These are phyloP conservation scores for Scelioninae gen. 2 DNA, from an alignment of 2,888 invertebrate genomes.

Conservation along the genomic window DNA sequence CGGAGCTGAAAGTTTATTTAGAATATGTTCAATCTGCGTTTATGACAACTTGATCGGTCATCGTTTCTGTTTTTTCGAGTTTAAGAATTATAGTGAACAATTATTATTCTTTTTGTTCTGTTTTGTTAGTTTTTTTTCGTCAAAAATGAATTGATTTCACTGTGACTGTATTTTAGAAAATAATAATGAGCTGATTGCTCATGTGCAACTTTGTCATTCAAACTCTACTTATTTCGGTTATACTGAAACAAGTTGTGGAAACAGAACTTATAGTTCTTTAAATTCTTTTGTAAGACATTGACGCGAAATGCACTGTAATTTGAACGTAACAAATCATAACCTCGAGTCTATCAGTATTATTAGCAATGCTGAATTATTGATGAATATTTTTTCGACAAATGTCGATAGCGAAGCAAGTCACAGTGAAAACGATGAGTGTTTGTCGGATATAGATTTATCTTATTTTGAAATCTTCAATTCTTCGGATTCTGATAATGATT, in stretches of 20 bases:
- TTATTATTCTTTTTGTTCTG: background rate
- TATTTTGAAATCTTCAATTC: background rate
- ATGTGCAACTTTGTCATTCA: background rate
- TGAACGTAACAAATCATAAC: background rate
- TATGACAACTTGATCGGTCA: background rate
- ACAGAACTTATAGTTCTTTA: slow-evolving; percentile 3
- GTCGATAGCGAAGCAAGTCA: background rate
- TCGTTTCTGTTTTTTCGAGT: background rate
- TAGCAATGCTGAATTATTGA: slow-evolving; percentile 2
- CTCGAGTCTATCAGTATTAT: background rate
- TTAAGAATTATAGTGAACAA: background rate
- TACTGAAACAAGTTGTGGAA: slow-evolving; percentile 9
- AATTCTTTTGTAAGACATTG: slow-evolving; percentile 17
- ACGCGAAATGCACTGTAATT: background rate
- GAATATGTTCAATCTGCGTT: slow-evolving; percentile 10
- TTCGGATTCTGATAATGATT: slow-evolving; percentile 6
- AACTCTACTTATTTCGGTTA: slow-evolving; percentile 9
- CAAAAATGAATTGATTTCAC: slow-evolving; percentile 4
- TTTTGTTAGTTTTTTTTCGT: background rate
- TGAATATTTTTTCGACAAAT: background rate
- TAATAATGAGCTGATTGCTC: background rate
- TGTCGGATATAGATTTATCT: slow-evolving; percentile 4
- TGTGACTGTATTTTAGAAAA: background rate
- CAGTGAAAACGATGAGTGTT: background rate
- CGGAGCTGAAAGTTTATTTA: background rate